A percentile compares a stretch with the other conserved stretches of the same genome.
These are phyloP conservation scores for Tragelaphus imberbis DNA, from an alignment of 2,113 vertebrate genomes.

Conservation along the genomic window DNA sequence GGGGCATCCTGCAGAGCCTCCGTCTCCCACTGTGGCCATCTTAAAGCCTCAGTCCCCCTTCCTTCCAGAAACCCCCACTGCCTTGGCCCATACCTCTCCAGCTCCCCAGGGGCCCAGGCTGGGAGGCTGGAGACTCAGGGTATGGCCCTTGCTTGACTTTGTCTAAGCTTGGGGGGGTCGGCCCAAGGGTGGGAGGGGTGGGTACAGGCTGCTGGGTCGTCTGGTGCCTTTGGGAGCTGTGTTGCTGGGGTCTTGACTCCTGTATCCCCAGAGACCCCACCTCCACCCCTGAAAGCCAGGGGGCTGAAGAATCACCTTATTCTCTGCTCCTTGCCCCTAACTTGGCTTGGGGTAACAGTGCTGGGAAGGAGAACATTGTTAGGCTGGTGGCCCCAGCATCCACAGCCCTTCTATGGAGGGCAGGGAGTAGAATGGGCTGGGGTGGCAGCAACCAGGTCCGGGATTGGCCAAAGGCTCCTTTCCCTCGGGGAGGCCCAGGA, in stretches of 20 bases:
- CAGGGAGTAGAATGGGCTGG: conserved; percentile 8
- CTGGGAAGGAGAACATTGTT: conserved; percentile 60
- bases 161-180: conserved; percentile 47
- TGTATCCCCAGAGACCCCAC: conserved; percentile 58
- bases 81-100: conserved; percentile 75
- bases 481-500: conserved; percentile 63
- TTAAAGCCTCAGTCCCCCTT: conserved; percentile 66
- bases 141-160: conserved; percentile 68
- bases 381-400: conserved; percentile 18
- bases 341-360: conserved; percentile 52
- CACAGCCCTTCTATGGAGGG: conserved; percentile 48
- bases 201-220: conserved; percentile 67
- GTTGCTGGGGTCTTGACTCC: conserved; percentile 63
- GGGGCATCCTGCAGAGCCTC: conserved; percentile 45
- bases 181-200: conserved; percentile 43
- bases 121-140: conserved; percentile 75
- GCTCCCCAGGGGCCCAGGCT: conserved; percentile 66
- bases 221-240: conserved; percentile 72
- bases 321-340: conserved; percentile 48
- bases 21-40: conserved; percentile 67
- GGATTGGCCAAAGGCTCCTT: conserved; percentile 69
- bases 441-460: conserved; percentile 50
- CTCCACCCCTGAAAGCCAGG: conserved; percentile 43
- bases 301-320: conserved; percentile 42
- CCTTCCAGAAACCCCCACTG: conserved; percentile 63